Conservation (phyloP, 2,797 vertebrate genomes). For the Sebastolobus alascanus region DNA sequence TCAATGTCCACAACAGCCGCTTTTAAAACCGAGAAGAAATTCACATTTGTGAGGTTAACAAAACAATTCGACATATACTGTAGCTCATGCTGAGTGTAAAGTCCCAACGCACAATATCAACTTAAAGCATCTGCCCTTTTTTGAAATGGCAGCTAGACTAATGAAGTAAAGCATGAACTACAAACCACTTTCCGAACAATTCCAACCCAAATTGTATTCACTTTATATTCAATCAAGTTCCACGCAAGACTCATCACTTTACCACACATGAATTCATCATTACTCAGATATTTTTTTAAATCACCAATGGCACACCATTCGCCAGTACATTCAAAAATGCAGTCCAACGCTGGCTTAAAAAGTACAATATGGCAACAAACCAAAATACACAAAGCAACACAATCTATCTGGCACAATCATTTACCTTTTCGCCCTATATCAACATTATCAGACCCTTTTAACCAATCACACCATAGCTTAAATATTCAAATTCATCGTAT, state of each 20-base stretch:
- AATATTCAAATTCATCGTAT: background rate
- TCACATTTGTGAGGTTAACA: background rate
- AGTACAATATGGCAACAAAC: background rate
- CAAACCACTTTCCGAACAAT: background rate
- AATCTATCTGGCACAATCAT: background rate
- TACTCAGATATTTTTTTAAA: background rate
- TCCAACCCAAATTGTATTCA: background rate
- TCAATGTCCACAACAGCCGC: slow-evolving; percentile 9
- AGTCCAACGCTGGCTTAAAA: background rate
- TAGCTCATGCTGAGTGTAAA: background rate
- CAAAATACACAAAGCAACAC: slow-evolving; percentile 9
- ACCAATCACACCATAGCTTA: background rate
- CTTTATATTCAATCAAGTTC: background rate
- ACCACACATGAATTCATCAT: background rate
- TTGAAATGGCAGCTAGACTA: background rate
- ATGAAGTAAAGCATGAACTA: background rate
- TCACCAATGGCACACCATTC: background rate
- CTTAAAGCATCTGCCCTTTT: background rate
- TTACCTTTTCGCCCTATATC: background rate
- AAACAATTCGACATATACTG: slow-evolving; percentile 4
- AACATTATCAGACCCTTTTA: background rate
- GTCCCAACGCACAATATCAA: slow-evolving; percentile 10
- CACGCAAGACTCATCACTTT: background rate
- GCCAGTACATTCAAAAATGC: background rate
- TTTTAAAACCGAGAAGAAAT: slow-evolving; percentile 18